Evolutionary conservation across 2,113 vertebrate species (phyloP).

Genomic region (Phylloscopus whistleri): DNA sequence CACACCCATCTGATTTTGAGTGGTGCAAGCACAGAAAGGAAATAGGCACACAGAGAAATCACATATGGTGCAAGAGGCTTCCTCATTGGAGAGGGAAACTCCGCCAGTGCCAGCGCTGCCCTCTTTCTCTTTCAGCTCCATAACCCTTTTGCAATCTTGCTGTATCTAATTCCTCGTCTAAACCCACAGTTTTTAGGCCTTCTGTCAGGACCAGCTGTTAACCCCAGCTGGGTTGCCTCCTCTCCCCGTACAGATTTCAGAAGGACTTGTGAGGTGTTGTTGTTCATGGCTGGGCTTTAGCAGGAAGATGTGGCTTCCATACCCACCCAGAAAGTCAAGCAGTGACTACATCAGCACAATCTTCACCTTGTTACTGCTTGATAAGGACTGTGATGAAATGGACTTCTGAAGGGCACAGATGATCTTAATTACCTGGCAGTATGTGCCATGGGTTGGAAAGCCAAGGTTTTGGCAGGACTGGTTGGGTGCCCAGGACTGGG

Average conservation of each 20-base stretch:
- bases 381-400: background rate
- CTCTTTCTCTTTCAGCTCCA: background rate
- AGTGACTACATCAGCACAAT: background rate
- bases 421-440: background rate
- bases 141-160: background rate
- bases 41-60: background rate
- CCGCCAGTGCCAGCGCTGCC: rapidly evolving
- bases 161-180: background rate
- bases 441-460: background rate
- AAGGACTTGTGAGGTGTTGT: background rate
- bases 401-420: background rate
- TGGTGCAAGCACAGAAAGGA: background rate
- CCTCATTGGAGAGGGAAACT: constrained; percentile 44
- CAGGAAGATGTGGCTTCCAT: background rate
- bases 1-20: background rate
- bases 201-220: background rate
- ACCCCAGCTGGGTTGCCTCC: background rate
- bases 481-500: background rate
- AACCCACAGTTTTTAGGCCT: background rate
- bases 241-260: background rate
- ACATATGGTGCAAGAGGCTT: constrained; percentile 27
- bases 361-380: background rate
- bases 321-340: background rate
- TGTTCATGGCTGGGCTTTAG: background rate
- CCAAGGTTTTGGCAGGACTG: background rate